Conservation (phyloP, 2,888 invertebrate species). For the Cremastobaeus sp. region DNA sequence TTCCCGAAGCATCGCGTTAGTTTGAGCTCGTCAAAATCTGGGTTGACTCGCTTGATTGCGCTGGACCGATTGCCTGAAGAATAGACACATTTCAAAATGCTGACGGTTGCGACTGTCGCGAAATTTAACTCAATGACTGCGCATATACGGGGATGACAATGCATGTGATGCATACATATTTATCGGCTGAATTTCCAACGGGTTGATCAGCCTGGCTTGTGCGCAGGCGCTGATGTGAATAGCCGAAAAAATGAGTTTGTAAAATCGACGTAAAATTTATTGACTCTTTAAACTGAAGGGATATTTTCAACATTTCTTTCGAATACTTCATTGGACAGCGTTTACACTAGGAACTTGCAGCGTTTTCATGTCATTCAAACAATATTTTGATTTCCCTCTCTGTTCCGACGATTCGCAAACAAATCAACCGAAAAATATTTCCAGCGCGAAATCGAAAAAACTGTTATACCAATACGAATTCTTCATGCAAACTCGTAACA, state of each 20-base stretch:
- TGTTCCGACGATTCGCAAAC: too few relatives aligned
- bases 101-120: constrained; percentile 34
- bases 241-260: constrained; percentile 10
- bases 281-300: too few relatives aligned
- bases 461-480: too few relatives aligned
- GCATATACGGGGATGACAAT: constrained; percentile 12
- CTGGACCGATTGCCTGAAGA: constrained; percentile 22
- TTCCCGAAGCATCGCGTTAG: constrained; percentile 1
- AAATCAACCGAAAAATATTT: too few relatives aligned
- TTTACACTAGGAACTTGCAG: too few relatives aligned
- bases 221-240: constrained; percentile 23
- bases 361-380: too few relatives aligned
- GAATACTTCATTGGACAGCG: too few relatives aligned
- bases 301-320: too few relatives aligned
- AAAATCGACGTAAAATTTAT: constrained; percentile 17
- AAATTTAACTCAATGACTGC: constrained; percentile 32
- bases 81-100: constrained; percentile 40
- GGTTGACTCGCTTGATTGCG: constrained; percentile 41
- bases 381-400: too few relatives aligned
- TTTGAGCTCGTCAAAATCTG: constrained; percentile 11
- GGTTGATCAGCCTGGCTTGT: constrained; percentile 21
- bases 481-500: too few relatives aligned
- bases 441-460: too few relatives aligned
- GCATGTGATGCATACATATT: constrained; percentile 46
- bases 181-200: constrained; percentile 14